Percentiles rank a stretch among this genome's conserved stretches.
phyloP scores from a whole-genome alignment of 2,797 vertebrate genomes.

The Sphenodon punctatus region DNA sequence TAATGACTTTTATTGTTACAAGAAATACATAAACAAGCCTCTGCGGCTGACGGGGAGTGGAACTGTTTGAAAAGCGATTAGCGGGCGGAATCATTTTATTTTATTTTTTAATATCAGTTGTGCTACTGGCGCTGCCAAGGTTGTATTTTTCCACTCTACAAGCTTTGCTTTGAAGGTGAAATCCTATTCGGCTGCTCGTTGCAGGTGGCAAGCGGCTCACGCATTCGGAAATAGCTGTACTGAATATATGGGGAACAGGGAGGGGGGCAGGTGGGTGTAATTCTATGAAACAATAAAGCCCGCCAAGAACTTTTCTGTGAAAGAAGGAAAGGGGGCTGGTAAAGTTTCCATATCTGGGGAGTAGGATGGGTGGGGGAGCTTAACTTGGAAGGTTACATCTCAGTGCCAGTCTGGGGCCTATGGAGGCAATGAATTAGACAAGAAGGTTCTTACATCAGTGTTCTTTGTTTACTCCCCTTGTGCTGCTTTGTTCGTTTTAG shows the following conservation, averaged over 20 bases:
- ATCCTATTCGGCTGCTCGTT: conserved; percentile 46
- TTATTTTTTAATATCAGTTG: conserved; percentile 4
- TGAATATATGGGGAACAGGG: conserved; percentile 8
- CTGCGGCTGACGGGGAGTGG: conserved; percentile 20
- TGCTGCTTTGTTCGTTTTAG: conserved; percentile 20
- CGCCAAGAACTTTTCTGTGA: conserved; percentile 16
- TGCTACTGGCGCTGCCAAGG: conserved; percentile 46
- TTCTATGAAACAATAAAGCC: not conserved
- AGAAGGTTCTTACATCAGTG: not conserved
- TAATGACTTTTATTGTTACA: conserved; percentile 69
- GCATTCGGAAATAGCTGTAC: conserved; percentile 14
- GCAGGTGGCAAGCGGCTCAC: conserved; percentile 34
- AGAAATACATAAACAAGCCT: conserved; percentile 59
- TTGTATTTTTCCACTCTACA: conserved; percentile 78
- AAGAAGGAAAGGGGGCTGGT: not conserved
- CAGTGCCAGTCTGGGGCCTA: not conserved
- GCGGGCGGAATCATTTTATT: conserved; percentile 40
- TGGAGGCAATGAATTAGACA: not conserved
- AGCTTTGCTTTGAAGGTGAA: conserved; percentile 65
- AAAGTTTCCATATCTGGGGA: conserved; percentile 34
- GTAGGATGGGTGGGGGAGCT: not conserved
- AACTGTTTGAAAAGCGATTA: conserved; percentile 62
- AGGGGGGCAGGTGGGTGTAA: not conserved
- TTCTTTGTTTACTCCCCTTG: conserved; percentile 22
- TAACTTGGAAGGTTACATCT: too few species aligned